Evolutionary conservation across 2,113 vertebrate genomes (phyloP), one percentile per base, ranked within the genome.

Genomic region (Lophochroa leadbeateri): DNA sequence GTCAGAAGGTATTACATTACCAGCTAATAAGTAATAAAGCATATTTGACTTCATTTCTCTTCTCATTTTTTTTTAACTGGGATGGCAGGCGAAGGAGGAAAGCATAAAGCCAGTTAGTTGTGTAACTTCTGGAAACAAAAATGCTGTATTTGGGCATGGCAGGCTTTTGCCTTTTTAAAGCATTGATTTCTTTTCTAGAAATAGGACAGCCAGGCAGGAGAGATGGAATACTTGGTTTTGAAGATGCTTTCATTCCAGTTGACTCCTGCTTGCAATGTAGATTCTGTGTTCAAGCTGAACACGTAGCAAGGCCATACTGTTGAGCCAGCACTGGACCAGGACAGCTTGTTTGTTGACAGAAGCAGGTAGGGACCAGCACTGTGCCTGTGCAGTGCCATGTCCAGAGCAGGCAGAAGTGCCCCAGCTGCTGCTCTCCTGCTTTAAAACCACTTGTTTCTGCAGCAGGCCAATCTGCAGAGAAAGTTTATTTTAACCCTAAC

Each of bases 1-100:
- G 98, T 98, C 98, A 97, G 97, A 97, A 96, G 95, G 97, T 97
- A 97, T 99, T 98, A 94, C 94, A 90, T 98, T 98, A 98, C 98
- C 92, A 94, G 92, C 98, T 98, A 98, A 98, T 98, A 98, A 98
- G 98, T 97, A 98, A 98, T 98, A 98, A 98, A 98, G 97, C 96
- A 92, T 95, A 97, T 98, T 98, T 96, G 88, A 96, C 94, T 98
- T 92, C 10, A 35, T 95, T 96, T 97, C 86, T 97, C 63, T 65
- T 67, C 68, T 33, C 86, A 37, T 96, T 24, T 67, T 28, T 37
- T 86, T 86, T 70, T 55, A 44, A 25, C 39, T 52, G 84, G 52
- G 60, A 18, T 29, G 31, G 9, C 37, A 67, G 49, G 49, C 23
- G 18, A 88, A 91, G 58, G 92, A 95, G 72, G 69, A 90, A 77